Conservation (phyloP, 2,797 vertebrate genomes). For the Tamandua tetradactyla region DNA sequence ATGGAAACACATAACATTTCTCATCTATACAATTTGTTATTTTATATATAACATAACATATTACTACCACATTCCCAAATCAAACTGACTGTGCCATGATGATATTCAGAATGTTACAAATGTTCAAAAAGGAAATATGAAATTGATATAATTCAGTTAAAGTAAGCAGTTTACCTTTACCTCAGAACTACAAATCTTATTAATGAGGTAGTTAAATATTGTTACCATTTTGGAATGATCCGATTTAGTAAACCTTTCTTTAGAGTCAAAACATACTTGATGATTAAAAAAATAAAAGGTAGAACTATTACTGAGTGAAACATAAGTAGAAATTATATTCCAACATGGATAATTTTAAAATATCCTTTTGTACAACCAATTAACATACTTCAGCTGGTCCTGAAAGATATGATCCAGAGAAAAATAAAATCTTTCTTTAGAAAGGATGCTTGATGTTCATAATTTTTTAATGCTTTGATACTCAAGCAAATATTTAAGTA, state of each 20-base stretch:
- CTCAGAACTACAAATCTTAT: slow-evolving; percentile 66
- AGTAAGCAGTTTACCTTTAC: slow-evolving; percentile 78
- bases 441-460: not conserved
- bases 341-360: slow-evolving; percentile 5
- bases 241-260: slow-evolving; percentile 60
- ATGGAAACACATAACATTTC: slow-evolving; percentile 77
- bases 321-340: slow-evolving; percentile 38
- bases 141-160: slow-evolving; percentile 18
- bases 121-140: slow-evolving; percentile 59
- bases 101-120: slow-evolving; percentile 46
- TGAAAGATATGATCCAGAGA: slow-evolving; percentile 28
- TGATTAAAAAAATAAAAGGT: slow-evolving; percentile 49
- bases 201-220: slow-evolving; percentile 54
- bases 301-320: slow-evolving; percentile 7
- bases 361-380: slow-evolving; percentile 43
- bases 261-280: slow-evolving; percentile 48
- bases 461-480: slow-evolving; percentile 26
- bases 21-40: slow-evolving; percentile 48
- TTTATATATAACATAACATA: slow-evolving; percentile 26
- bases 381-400: slow-evolving; percentile 11
- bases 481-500: slow-evolving; percentile 29
- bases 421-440: slow-evolving; percentile 33
- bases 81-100: slow-evolving; percentile 12
- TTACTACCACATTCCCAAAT: slow-evolving; percentile 40
- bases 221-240: slow-evolving; percentile 37